Percentiles rank a stretch among this genome's conserved stretches.
Conservation (phyloP, 2,888 invertebrate species). For the Trichogramma dendrolimi region DNA sequence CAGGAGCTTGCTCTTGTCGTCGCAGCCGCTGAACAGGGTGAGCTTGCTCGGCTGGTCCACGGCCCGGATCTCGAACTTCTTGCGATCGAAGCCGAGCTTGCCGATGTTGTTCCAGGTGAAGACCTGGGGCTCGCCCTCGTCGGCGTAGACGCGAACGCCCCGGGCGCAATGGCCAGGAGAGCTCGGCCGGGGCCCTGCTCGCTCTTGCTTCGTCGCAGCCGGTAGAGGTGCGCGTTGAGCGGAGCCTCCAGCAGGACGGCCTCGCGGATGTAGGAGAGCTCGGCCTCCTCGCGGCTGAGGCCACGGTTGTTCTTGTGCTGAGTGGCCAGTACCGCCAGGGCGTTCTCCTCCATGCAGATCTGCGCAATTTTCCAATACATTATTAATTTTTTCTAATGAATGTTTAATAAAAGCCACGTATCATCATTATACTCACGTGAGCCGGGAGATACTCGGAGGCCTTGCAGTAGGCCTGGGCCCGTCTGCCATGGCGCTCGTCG, state of each 20-base stretch:
- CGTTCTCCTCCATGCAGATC: slow-evolving; percentile 51
- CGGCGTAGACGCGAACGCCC: slow-evolving; percentile 83
- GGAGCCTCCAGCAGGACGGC: slow-evolving; percentile 79
- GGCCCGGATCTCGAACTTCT: slow-evolving; percentile 93
- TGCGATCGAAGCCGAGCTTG: slow-evolving; percentile 91
- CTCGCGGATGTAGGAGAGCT: slow-evolving; percentile 84
- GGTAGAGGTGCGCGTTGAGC: slow-evolving; percentile 85
- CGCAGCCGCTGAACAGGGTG: slow-evolving; percentile 85
- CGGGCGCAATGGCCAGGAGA: slow-evolving; percentile 89
- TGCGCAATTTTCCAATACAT: slow-evolving; percentile 28
- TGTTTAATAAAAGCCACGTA: neutral
- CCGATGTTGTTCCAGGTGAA: slow-evolving; percentile 95
- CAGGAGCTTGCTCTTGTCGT: slow-evolving; percentile 89
- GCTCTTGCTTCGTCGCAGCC: slow-evolving; percentile 72
- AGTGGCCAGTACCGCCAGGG: slow-evolving; percentile 45
- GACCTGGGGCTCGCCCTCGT: slow-evolving; percentile 58
- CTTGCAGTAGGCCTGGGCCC: slow-evolving; percentile 63
- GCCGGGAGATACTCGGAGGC: slow-evolving; percentile 81
- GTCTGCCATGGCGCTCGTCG: slow-evolving; percentile 51
- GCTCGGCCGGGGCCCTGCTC: slow-evolving; percentile 75
- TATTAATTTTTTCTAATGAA: slow-evolving; percentile 5
- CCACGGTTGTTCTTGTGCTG: slow-evolving; percentile 76
- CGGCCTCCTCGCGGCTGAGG: slow-evolving; percentile 75
- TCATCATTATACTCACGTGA: slow-evolving; percentile 53
- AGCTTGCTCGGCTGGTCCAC: slow-evolving; percentile 76